These are phyloP conservation scores for Dryobotodes eremita DNA, from an alignment of 2,888 invertebrate species.

Conservation along the genomic window DNA sequence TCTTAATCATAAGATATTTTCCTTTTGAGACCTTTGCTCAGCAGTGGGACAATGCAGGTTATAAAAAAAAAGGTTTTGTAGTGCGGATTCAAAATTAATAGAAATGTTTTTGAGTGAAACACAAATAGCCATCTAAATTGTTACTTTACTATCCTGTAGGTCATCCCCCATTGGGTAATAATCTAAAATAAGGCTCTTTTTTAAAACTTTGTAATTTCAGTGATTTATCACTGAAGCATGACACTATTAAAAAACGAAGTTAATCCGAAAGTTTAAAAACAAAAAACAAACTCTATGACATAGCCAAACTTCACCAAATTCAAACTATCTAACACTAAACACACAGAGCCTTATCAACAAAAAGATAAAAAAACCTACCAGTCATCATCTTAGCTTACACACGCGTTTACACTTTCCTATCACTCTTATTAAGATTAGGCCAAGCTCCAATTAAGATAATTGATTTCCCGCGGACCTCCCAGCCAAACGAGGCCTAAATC, in stretches of 20 bases:
- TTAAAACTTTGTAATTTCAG: not conserved
- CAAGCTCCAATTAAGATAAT: slow-evolving; percentile 88
- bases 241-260: not conserved
- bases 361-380: slow-evolving; percentile 75
- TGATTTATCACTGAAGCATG: not conserved
- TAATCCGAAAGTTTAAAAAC: not conserved
- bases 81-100: not conserved
- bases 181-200: not conserved
- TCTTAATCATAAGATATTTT: not conserved
- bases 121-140: not conserved
- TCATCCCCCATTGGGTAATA: not conserved
- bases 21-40: not conserved
- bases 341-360: slow-evolving; percentile 48
- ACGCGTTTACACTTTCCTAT: slow-evolving; percentile 79
- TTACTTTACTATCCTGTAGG: not conserved
- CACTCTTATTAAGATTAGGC: slow-evolving; percentile 85
- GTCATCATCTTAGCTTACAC: slow-evolving; percentile 74
- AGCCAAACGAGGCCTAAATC: slow-evolving; percentile 73
- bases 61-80: not conserved
- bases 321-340: slow-evolving; percentile 7
- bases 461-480: slow-evolving; percentile 84
- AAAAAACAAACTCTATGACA: not conserved
- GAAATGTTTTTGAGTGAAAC: not conserved
- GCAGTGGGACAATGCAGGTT: not conserved
- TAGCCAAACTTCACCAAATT: not conserved